These are phyloP conservation scores for Cydia strobilella DNA, from an alignment of 1,140 invertebrate genomes.

Conservation along the genomic window DNA sequence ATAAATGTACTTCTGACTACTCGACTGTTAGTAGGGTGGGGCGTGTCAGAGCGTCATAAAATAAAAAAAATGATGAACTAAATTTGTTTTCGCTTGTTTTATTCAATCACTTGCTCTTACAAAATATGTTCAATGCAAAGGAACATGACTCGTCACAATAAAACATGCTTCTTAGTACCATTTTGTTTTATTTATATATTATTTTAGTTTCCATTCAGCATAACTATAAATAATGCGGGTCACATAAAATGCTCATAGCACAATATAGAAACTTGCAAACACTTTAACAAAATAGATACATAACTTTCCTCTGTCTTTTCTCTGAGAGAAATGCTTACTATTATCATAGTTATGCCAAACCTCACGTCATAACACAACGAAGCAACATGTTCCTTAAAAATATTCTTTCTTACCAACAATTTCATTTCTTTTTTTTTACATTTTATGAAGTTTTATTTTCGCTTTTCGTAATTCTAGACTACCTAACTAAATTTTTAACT, in stretches of 20 bases:
- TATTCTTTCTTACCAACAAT: slow-evolving; percentile 81
- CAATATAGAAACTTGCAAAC: slow-evolving; percentile 81
- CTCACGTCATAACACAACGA: slow-evolving; percentile 78
- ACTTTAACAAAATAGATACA: slow-evolving; percentile 82
- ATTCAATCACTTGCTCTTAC: slow-evolving; percentile 81
- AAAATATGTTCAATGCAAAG: slow-evolving; percentile 82
- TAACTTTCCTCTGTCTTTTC: slow-evolving; percentile 76
- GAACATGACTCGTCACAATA: slow-evolving; percentile 81
- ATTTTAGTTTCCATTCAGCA: slow-evolving; percentile 80
- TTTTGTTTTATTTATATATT: slow-evolving; percentile 80
- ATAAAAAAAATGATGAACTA: slow-evolving; percentile 54
- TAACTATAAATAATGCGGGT: slow-evolving; percentile 81
- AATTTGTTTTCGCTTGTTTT: slow-evolving; percentile 79
- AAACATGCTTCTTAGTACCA: slow-evolving; percentile 81
- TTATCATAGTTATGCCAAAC: slow-evolving; percentile 81
- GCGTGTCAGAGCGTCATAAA: slow-evolving; percentile 26
- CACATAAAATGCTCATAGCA: slow-evolving; percentile 81
- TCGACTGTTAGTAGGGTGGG: not conserved
- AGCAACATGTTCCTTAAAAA: slow-evolving; percentile 81
- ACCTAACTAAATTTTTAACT: slow-evolving; percentile 79
- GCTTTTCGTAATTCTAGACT: slow-evolving; percentile 78
- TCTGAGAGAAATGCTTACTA: slow-evolving; percentile 77
- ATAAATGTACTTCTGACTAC: not conserved
- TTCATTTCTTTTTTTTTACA: slow-evolving; percentile 80
- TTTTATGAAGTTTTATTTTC: slow-evolving; percentile 78